Evolutionary conservation across 2,113 vertebrate genomes (phyloP), one percentile per base, ranked within the genome.

Genomic region (Crotophaga sulcirostris): DNA sequence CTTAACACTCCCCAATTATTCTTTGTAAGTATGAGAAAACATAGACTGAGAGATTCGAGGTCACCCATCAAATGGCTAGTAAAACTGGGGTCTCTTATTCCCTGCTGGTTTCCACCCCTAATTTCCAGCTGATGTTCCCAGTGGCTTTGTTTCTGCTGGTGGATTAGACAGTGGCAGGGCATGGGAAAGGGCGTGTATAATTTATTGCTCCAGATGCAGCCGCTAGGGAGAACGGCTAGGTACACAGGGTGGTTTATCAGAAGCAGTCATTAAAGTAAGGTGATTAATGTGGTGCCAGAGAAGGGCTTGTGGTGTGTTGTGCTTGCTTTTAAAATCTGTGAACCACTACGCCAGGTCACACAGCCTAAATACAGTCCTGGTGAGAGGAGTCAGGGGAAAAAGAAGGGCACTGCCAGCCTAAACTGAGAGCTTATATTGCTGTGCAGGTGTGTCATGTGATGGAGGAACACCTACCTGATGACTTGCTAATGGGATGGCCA

Each of bases 221-320:
- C 2, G 0, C 56, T 70, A 76, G 52, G 67, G 70, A 64, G 60
- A 40, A 66, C 1, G 7, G n/a, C 72, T 69, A 68, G 56, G 28
- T 63, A 14, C 21, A 3, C 20, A 13, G 67, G 16, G 21, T 80
- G 91, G 74, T 84, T 90, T 89, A 77, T 94, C 92, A 79, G 60
- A 11, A 60, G 59, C 13, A 17, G 55, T 89, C 79, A 84, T 86
- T 93, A 64, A 84, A 81, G 59, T 9, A 24, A 33, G 11, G 18
- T 93, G 85, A 95, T 89, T 75, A 75, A 82, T 72, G 80, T 64
- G 62, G 69, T 95, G 68, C 73, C 73, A 63, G 66, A 52, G 80
- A 60, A 93, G 83, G 80, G 52, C 68, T 70, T 11, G 34, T 0
- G 0, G 60, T 56, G 28, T 52, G 38, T 88, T 91, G 74, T 74